Evolutionary conservation across 2,797 vertebrate genomes (phyloP).

Genomic region (Heliangelus exortis): DNA sequence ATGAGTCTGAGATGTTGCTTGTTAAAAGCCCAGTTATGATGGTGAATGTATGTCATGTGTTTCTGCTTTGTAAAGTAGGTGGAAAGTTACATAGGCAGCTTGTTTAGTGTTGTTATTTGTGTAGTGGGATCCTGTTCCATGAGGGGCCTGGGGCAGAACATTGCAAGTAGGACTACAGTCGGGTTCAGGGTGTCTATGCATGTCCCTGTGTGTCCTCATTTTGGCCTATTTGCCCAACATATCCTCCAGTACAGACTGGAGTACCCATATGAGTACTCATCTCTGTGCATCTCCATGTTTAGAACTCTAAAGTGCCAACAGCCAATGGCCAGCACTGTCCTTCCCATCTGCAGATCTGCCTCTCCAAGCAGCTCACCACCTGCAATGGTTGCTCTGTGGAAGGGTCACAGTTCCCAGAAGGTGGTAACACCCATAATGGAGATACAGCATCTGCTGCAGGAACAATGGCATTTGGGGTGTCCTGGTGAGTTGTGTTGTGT

Average conservation of each 20-base stretch:
- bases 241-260: neutral
- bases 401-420: neutral
- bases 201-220: neutral
- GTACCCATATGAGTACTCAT: neutral
- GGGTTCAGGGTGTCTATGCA: neutral
- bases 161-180: neutral
- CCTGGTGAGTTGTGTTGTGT: neutral
- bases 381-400: neutral
- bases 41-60: neutral
- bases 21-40: neutral
- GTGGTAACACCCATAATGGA: neutral
- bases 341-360: neutral
- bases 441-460: neutral
- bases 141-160: neutral
- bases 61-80: neutral
- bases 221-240: neutral
- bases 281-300: neutral
- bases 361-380: neutral
- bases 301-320: neutral
- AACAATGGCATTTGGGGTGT: fast-evolving
- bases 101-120: neutral
- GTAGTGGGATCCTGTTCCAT: neutral
- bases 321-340: neutral
- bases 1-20: neutral
- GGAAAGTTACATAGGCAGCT: neutral